phyloP scores from a whole-genome alignment of 92 coral and sea anemone genomes.

The Montipora capitata region DNA sequence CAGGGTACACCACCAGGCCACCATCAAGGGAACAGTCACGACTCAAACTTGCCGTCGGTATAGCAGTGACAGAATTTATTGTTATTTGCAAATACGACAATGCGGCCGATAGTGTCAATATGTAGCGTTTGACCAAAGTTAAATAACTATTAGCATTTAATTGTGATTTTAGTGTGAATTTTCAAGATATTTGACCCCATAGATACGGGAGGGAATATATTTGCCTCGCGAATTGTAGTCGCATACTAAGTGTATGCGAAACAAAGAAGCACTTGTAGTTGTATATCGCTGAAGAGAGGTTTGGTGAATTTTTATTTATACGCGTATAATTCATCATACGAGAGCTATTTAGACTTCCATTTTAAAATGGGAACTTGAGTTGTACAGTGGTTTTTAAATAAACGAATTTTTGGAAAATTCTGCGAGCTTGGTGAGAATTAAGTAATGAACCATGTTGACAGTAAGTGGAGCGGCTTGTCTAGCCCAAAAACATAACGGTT shows the following conservation, averaged over 20 bases:
- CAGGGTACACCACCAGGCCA: conserved; percentile 87
- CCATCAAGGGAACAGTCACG: conserved; percentile 78
- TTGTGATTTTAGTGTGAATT: conserved; percentile 31
- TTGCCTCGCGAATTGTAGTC: conserved; percentile 11
- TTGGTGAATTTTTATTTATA: conserved; percentile 7
- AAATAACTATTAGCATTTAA: conserved; percentile 40
- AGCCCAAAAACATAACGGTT: too few species aligned
- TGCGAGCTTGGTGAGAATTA: not conserved
- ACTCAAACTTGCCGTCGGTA: conserved; percentile 92
- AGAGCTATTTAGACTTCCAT: conserved; percentile 22
- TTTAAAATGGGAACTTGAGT: not conserved
- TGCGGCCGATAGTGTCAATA: conserved; percentile 12
- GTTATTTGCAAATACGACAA: not conserved
- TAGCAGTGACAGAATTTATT: not conserved
- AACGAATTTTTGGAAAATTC: not conserved
- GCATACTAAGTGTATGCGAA: conserved; percentile 3
- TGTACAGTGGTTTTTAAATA: conserved; percentile 21
- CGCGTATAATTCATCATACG: conserved; percentile 23
- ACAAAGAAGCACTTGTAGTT: not conserved
- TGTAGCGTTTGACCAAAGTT: conserved; percentile 4
- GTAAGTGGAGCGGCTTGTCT: not conserved
- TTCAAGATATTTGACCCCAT: not conserved
- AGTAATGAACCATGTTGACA: not conserved
- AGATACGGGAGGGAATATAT: not conserved
- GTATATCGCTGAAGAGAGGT: not conserved